Evolutionary conservation across 2,113 vertebrate genomes (phyloP), one percentile per base, ranked within the genome.

Genomic region (Colaptes auratus): DNA sequence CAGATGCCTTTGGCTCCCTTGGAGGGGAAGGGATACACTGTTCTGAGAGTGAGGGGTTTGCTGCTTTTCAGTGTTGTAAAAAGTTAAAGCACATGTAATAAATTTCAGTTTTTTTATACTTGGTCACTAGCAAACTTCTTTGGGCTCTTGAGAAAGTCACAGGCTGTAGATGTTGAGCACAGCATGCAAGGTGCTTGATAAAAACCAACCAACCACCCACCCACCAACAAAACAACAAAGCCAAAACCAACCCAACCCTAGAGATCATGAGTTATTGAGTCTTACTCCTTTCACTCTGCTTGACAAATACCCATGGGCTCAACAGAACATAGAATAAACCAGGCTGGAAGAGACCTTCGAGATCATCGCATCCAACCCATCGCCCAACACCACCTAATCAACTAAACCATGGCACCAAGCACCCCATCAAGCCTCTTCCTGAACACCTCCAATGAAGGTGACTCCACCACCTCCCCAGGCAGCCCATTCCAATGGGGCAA

Each of bases 51-150:
- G 23, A 35, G 59, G 64, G 44, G 8, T 39, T 12, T 39, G 16
- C 65, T 90, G 48, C 82, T 60, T 85, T 60, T 70, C 76, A 85
- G 21, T 83, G 67, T 60, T 95, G 70, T 93, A 72, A 66, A 72
- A 80, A 92, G 73, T 48, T 30, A 88, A 95, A 85, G 6, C 42
- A 70, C 14, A 7, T 79, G 36, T 93, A 96, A 95, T 96, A 96
- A 96, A 97, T 48, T 15, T n/a, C 24, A 76, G n/a, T 35, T 61
- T 55, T 93, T 96, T 76, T 33, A 15, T 94, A 92, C 64, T 61
- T 80, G 31, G 44, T 86, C 12, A 16, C 7, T 52, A 50, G 64
- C 12, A 19, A 66, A 50, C 25, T 66, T 79, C 39, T 74, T 83
- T 52, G 36, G 56, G 14, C 55, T 93, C 70, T 30, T 48, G 88